Base-by-base conservation (phyloP, 2,888 invertebrate genomes). In the Hyles lineata region DNA sequence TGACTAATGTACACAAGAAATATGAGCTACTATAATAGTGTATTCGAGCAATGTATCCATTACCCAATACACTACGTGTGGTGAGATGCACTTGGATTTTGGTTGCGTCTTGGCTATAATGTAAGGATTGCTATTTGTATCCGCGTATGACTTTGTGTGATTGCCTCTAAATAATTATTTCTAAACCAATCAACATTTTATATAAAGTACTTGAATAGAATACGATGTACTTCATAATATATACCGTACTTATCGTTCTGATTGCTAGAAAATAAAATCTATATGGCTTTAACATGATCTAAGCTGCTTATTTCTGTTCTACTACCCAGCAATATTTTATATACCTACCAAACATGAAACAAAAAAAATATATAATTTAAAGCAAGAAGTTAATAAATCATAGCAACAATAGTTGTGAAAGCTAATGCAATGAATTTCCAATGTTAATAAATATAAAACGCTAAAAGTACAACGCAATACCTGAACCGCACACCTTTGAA, bases 401-500 rank as follows among this genome's bases (percentile, higher is more conserved):
- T 6, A 25, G 7, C 7, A 29, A 19, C 29, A 29, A 17, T 25
- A 61, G 11, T 6, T 2, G 2, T 15, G 9, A 50, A 15, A n/a
- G 29, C n/a, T 50, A n/a, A 17, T 29, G 62, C 35, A 70, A 71
- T 61, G 11, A 62, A 60, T 60, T 21, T n/a, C 5, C 6, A n/a
- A 29, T 32, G 32, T 3, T n/a, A 35, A 70, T 70, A 59, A 25
- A 50, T 61, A 23, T 58, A 70, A 70, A 71, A 70, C 72, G 70
- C 55, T 58, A 32, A 55, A 21, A 71, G 58, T 23, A 59, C 70
- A 19, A 55, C 60, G 19, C 67, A 71, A 17, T 79, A 87, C 87
- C 86, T 73, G 83, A 78, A 50, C 80, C 80, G 70, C 77, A 78
- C 63, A 90, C 82, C 77, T 83, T 88, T 73, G 90, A 89, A 82